Evolutionary conservation across 2,888 invertebrate species (phyloP).

Genomic region (Nemotelus pantherinus): DNA sequence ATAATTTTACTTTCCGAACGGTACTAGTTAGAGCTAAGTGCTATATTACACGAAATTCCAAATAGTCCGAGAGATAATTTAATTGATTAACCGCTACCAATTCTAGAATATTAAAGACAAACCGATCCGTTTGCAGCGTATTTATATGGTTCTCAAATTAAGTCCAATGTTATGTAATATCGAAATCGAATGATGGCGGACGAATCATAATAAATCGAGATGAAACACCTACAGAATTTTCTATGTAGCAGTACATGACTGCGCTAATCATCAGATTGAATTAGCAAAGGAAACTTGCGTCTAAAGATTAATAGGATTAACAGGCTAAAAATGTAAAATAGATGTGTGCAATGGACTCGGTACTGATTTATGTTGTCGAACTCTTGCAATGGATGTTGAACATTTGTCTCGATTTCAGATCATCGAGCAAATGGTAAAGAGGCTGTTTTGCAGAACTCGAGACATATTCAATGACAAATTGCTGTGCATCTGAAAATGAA

Average conservation of each 20-base stretch:
- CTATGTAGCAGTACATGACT: neutral
- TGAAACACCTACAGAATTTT: constrained; percentile 3
- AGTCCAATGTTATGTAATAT: constrained; percentile 2
- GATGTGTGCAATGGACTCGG: neutral
- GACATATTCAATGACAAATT: neutral
- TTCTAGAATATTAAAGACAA: constrained; percentile 16
- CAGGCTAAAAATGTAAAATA: constrained; percentile 4
- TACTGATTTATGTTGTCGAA: constrained; percentile 7
- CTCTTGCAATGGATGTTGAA: constrained; percentile 22
- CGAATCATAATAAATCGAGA: constrained; percentile 24
- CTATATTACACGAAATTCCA: neutral
- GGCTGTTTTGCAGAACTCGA: neutral
- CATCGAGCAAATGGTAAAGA: neutral
- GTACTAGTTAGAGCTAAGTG: neutral
- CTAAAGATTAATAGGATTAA: constrained; percentile 28
- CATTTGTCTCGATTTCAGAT: constrained; percentile 25
- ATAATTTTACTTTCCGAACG: neutral
- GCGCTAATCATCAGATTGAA: neutral
- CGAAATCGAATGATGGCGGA: neutral
- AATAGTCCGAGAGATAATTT: neutral
- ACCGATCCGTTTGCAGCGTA: neutral
- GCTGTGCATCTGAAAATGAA: constrained; percentile 8
- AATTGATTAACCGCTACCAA: neutral
- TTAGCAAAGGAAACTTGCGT: constrained; percentile 2
- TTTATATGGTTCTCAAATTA: constrained; percentile 22